phyloP scores from a whole-genome alignment of 1,140 invertebrate species.

The Ceratina australensis region DNA sequence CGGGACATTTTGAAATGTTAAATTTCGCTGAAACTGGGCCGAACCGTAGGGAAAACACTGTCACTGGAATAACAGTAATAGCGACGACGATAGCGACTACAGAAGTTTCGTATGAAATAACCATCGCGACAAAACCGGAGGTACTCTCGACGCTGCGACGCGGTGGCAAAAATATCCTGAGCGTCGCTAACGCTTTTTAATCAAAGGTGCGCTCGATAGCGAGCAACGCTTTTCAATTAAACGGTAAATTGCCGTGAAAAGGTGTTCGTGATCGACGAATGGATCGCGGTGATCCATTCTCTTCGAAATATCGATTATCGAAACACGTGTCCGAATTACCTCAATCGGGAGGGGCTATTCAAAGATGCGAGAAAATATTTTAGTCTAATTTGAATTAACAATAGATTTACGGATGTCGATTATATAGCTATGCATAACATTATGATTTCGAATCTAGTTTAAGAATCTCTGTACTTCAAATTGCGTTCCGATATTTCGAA shows the following conservation, averaged over 20 bases:
- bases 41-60: background rate
- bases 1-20: background rate
- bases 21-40: constrained; percentile 13
- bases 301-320: background rate
- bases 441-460: too few relatives aligned
- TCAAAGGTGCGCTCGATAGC: background rate
- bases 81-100: background rate
- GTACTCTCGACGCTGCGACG: too few relatives aligned
- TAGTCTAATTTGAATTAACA: too few relatives aligned
- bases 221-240: constrained; percentile 18
- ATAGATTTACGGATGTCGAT: too few relatives aligned
- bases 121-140: background rate
- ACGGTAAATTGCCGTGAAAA: background rate
- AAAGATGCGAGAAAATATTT: too few relatives aligned
- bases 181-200: background rate
- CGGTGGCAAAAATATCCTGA: background rate
- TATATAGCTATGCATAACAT: too few relatives aligned
- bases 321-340: background rate
- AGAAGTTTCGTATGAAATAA: background rate
- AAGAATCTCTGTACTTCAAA: too few relatives aligned
- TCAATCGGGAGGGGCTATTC: too few relatives aligned
- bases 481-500: too few relatives aligned
- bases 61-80: too few relatives aligned
- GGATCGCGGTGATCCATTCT: background rate
- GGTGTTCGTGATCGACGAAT: background rate